These are phyloP conservation scores for Caenorhabditis drosophilae DNA, from an alignment of 2,888 invertebrate species.

Conservation along the genomic window DNA sequence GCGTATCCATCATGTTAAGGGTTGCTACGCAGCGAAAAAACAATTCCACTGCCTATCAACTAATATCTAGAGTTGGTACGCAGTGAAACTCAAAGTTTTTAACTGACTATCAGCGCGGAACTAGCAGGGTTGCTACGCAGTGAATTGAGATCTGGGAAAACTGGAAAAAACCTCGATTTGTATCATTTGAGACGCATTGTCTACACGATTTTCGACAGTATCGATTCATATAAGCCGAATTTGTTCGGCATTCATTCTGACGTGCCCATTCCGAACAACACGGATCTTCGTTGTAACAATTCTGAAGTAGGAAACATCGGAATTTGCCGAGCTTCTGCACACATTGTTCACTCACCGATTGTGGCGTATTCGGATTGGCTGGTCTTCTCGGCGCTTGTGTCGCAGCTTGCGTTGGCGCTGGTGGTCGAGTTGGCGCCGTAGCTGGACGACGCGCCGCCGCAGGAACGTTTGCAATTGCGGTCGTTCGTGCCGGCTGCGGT, in stretches of 20 bases:
- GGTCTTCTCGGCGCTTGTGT: too few species aligned
- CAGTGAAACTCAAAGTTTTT: too few species aligned
- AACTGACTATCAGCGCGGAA: too few species aligned
- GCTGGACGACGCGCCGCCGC: constrained; percentile 13
- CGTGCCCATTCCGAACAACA: constrained; percentile 65
- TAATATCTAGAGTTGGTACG: too few species aligned
- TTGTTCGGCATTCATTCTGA: constrained; percentile 56
- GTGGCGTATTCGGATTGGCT: too few species aligned
- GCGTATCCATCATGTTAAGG: too few species aligned
- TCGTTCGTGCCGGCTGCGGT: constrained; percentile 36
- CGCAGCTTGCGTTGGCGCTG: constrained; percentile 13
- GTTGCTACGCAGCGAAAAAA: too few species aligned
- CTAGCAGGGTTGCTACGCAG: too few species aligned
- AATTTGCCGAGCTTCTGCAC: background rate
- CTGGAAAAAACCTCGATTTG: constrained; percentile 47
- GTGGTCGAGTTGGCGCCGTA: constrained; percentile 17
- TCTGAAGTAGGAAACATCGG: constrained; percentile 12
- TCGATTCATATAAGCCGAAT: constrained; percentile 61
- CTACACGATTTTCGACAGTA: constrained; percentile 65
- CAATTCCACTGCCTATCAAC: too few species aligned
- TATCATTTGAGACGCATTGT: constrained; percentile 45
- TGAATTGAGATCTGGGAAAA: too few species aligned
- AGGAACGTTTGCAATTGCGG: constrained; percentile 31
- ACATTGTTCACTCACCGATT: constrained; percentile 15
- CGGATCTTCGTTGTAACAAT: constrained; percentile 67